These are phyloP conservation scores for Tenualosa ilisha DNA, from an alignment of 2,797 vertebrate species.

Conservation along the genomic window DNA sequence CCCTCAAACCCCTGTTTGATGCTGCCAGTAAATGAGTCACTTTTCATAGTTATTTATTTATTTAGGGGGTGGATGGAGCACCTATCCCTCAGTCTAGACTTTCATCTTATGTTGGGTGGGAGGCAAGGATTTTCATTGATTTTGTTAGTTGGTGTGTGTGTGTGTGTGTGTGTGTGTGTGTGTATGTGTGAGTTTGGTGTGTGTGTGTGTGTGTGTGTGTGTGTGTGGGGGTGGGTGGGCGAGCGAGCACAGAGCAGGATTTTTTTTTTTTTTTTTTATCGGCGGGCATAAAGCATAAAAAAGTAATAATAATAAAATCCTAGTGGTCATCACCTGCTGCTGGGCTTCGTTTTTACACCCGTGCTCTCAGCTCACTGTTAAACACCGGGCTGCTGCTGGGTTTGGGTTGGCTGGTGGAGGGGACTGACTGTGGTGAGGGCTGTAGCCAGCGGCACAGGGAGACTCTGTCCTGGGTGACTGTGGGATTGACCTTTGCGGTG, in stretches of 20 bases:
- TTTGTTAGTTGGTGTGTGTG: constrained; percentile 49
- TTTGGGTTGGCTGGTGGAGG: neutral
- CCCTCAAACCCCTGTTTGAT: constrained; percentile 52
- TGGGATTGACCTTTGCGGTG: neutral
- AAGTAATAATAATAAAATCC: constrained; percentile 4
- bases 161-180: constrained; percentile 31
- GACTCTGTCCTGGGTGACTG: too few species aligned
- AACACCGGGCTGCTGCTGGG: neutral
- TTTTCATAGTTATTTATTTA: constrained; percentile 56
- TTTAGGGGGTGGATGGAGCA: constrained; percentile 41
- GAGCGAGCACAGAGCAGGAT: neutral
- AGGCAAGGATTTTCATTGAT: neutral
- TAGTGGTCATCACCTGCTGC: neutral
- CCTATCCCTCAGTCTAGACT: constrained; percentile 11
- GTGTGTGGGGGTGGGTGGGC: neutral
- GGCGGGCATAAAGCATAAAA: neutral
- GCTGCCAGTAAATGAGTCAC: constrained; percentile 42
- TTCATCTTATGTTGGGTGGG: constrained; percentile 7
- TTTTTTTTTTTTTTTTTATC: neutral
- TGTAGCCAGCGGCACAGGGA: neutral
- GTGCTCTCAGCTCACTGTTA: neutral
- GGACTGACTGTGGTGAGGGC: too few species aligned
- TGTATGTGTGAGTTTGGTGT: neutral
- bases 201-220: constrained; percentile 3
- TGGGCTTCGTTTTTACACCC: neutral